A percentile compares a stretch with the other conserved stretches of the same genome.
Evolutionary conservation across 2,888 invertebrate species (phyloP).

Genomic region (Mythimna lalbum): DNA sequence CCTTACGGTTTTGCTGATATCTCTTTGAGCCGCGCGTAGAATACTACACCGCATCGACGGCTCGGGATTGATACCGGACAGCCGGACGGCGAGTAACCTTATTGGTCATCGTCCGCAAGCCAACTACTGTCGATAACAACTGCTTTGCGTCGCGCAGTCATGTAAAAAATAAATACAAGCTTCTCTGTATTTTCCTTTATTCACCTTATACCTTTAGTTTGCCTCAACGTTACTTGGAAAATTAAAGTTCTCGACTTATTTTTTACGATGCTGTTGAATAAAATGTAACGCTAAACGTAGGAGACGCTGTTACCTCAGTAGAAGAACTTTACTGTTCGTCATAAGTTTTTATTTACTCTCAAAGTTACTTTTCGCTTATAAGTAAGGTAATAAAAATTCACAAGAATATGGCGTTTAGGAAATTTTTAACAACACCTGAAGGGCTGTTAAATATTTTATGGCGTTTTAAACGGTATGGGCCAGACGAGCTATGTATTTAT

Average conservation of each 20-base stretch:
- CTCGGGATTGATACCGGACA: no score
- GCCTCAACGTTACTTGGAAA: conserved; percentile 26
- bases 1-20: no score
- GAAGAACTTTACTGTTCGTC: conserved; percentile 54
- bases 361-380: conserved; percentile 60
- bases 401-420: conserved; percentile 47
- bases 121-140: no score
- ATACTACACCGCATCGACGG: no score
- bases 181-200: conserved; percentile 6
- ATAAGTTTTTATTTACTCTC: conserved; percentile 63
- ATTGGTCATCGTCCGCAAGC: no score
- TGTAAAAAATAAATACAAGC: background rate
- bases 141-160: no score
- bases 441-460: conserved; percentile 52
- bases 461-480: conserved; percentile 44
- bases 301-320: conserved; percentile 52
- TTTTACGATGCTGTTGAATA: conserved; percentile 55
- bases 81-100: no score
- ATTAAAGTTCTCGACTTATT: conserved; percentile 50
- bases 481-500: conserved; percentile 38
- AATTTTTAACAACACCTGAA: conserved; percentile 41
- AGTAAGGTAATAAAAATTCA: conserved; percentile 58
- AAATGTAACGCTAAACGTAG: conserved; percentile 52
- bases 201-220: conserved; percentile 34
- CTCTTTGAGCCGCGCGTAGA: no score